phyloP scores from a whole-genome alignment of 2,797 vertebrate species.

The Eospalax fontanierii region DNA sequence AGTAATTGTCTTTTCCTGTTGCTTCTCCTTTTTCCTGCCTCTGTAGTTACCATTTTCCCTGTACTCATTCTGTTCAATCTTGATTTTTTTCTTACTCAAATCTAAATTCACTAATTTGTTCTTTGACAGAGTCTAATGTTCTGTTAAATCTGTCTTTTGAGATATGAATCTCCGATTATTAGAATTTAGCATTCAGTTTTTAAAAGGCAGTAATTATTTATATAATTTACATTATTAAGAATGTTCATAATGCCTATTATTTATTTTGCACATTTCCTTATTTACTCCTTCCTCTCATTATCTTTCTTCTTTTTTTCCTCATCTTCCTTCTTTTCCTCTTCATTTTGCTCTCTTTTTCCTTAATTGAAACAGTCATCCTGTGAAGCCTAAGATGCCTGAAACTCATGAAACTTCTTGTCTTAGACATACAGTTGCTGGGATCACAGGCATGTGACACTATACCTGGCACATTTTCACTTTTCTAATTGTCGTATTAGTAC shows the following conservation, averaged over 20 bases:
- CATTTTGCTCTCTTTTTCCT: background rate
- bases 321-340: background rate
- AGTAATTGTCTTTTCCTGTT: background rate
- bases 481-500: background rate
- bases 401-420: no score
- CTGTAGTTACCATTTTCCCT: background rate
- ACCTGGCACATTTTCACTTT: background rate
- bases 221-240: background rate
- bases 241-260: background rate
- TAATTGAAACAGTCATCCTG: background rate
- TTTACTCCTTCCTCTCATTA: background rate
- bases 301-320: no score
- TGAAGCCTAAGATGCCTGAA: background rate
- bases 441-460: background rate
- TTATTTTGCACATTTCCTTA: background rate
- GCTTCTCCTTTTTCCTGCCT: background rate
- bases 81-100: background rate
- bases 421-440: background rate
- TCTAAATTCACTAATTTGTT: background rate
- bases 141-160: background rate
- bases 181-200: background rate
- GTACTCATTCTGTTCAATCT: background rate
- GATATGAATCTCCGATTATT: background rate
- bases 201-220: background rate
- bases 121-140: background rate